Conservation (phyloP, 1,140 invertebrate species). For the Harpegnathos saltator region DNA sequence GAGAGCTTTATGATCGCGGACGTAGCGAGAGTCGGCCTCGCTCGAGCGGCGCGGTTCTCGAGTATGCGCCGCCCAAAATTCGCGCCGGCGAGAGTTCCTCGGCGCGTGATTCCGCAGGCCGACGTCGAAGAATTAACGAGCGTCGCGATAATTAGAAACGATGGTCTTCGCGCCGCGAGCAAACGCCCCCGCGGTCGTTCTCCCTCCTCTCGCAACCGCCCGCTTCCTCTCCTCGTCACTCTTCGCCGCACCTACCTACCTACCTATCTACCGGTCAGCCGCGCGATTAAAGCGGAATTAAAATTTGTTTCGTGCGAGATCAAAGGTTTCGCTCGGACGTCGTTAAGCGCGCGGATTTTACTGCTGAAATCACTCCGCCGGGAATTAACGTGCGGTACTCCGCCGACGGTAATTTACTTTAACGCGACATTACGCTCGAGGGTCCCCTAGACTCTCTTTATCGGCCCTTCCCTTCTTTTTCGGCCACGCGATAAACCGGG, state of each 20-base stretch:
- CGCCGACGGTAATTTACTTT: conserved; percentile 13
- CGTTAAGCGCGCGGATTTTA: conserved; percentile 36
- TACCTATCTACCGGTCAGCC: background rate
- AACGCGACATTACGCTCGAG: background rate
- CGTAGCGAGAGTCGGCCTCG: conserved; percentile 5
- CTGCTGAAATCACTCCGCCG: conserved; percentile 40
- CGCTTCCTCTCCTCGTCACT: no score
- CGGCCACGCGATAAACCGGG: background rate
- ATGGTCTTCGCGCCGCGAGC: conserved; percentile 34
- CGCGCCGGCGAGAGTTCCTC: background rate
- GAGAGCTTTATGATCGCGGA: conserved; percentile 71
- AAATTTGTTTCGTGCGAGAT: conserved; percentile 44
- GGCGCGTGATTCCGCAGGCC: background rate
- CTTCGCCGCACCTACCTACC: no score
- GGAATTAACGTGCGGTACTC: background rate
- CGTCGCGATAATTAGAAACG: conserved; percentile 51
- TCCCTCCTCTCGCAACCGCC: no score
- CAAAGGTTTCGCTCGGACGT: conserved; percentile 30
- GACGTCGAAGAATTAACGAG: conserved; percentile 65
- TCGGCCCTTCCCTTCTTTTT: background rate
- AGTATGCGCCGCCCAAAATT: conserved; percentile 10
- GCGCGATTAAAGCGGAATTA: conserved; percentile 31
- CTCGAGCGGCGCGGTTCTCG: no score
- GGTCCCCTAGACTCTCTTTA: no score
- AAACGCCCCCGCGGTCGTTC: background rate